Percentiles rank a stretch among this genome's conserved stretches.
Conservation (phyloP, 1,140 invertebrate genomes). For the Dinothrombium tinctorium region DNA sequence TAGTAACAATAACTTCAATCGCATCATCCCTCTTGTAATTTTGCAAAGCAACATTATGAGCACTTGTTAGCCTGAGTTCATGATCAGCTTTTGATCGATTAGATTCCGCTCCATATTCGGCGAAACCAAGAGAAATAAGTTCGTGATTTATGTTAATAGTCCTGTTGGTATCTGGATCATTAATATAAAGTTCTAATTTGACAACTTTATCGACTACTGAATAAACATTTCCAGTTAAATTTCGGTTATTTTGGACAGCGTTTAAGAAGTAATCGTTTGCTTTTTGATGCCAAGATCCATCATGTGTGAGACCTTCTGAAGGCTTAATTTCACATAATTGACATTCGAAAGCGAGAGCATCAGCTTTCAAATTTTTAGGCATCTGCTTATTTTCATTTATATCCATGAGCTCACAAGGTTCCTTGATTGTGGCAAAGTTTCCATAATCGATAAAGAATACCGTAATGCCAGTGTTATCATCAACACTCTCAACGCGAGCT, state of each 20-base stretch:
- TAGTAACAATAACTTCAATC: not conserved
- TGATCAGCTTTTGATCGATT: conserved; percentile 38
- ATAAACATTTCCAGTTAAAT: conserved; percentile 33
- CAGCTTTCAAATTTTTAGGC: conserved; percentile 11
- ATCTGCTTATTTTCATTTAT: conserved; percentile 11
- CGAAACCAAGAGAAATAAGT: conserved; percentile 30
- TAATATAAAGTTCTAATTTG: conserved; percentile 33
- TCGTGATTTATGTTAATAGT: conserved; percentile 18
- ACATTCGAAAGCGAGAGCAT: conserved; percentile 18
- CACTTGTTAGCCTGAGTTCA: conserved; percentile 19
- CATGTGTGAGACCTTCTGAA: conserved; percentile 22
- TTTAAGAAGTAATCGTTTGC: conserved; percentile 28
- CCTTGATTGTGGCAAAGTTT: conserved; percentile 22
- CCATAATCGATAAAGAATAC: conserved; percentile 57
- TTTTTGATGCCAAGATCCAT: conserved; percentile 31
- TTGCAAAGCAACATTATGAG: not conserved
- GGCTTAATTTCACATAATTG: conserved; percentile 11
- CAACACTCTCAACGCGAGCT: not conserved
- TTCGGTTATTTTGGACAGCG: conserved; percentile 10
- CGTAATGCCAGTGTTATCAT: not conserved
- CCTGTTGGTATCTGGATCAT: conserved; percentile 16
- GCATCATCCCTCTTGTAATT: not conserved
- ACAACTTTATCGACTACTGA: conserved; percentile 47
- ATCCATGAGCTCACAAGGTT: conserved; percentile 6
- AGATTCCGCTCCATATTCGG: conserved; percentile 39